Evolutionary conservation across 2,797 vertebrate species (phyloP).

Genomic region (Anguilla marmorata): DNA sequence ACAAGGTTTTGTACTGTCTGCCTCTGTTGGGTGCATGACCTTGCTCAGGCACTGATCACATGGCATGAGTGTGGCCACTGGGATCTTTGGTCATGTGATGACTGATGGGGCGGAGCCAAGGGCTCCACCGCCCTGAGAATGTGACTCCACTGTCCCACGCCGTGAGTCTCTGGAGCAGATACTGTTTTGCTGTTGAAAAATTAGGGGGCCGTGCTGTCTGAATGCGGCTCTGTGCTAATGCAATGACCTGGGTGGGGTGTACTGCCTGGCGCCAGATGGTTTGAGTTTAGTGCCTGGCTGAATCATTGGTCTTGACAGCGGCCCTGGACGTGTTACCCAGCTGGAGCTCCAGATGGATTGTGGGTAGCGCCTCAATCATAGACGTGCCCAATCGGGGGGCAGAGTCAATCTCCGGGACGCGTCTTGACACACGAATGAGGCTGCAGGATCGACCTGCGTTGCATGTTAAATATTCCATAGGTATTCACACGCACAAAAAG

Average conservation of each 20-base stretch:
- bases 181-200: background rate
- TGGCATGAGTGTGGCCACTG: background rate
- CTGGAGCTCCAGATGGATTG: conserved; percentile 17
- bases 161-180: background rate
- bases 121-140: background rate
- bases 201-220: background rate
- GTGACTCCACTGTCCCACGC: background rate
- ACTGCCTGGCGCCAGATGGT: background rate
- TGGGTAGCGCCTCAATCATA: background rate
- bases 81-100: background rate
- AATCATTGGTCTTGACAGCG: background rate
- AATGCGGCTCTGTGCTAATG: background rate
- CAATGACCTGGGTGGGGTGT: background rate
- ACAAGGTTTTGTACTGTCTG: background rate
- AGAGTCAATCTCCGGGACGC: background rate
- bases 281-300: conserved; percentile 4
- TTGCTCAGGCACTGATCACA: background rate
- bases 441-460: background rate
- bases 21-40: background rate
- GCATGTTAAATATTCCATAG: background rate
- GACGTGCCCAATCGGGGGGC: background rate
- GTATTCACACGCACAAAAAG: background rate
- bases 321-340: background rate
- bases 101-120: background rate
- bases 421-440: background rate